Evolutionary conservation across 2,113 vertebrate genomes (phyloP), one percentile per base, ranked within the genome.

Genomic region (Notothenia coriiceps): DNA sequence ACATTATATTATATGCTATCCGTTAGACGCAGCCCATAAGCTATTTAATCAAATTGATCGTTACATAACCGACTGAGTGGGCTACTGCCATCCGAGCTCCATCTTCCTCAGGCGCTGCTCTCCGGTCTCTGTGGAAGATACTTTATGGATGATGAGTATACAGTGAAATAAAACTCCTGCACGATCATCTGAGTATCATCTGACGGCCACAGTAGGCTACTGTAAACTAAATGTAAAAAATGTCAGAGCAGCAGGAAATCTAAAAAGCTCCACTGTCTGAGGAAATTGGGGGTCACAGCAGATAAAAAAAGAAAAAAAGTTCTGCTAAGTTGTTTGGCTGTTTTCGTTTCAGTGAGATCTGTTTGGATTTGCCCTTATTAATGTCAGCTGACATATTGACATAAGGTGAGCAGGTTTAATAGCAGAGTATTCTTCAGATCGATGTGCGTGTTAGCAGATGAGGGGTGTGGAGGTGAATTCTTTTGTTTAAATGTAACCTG

Each of bases 21-120:
- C 63, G 81, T 82, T 79, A 86, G 89, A 88, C 84, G 72, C 77
- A 81, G 84, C 77, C 75, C 84, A 80, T 91, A 84, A 86, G 86
- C 82, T 71, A 74, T 91, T 91, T 91, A 91, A 92, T 91, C 86
- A 86, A 88, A 93, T 89, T 88, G 90, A 93, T 91, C 47, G 54
- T 94, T 93, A 88, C 85, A 84, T 93, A 91, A 93, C 90, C 82
- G 84, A 90, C 74, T 89, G 87, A 92, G 87, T 92, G 87, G 86
- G 92, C 87, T 81, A 66, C 86, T 60, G 79, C 86, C 73, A 90
- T 86, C 87, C 64, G 13, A 87, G 83, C 90, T 85, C 75, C 83
- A 79, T 91, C 84, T 88, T 92, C 79, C 91, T 79, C 84, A 78
- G 79, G 79, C 85, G 77, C 74, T 29, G 67, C 72, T 79, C 80